phyloP scores from a whole-genome alignment of 2,888 invertebrate species.

The Cheilosia vulpina region DNA sequence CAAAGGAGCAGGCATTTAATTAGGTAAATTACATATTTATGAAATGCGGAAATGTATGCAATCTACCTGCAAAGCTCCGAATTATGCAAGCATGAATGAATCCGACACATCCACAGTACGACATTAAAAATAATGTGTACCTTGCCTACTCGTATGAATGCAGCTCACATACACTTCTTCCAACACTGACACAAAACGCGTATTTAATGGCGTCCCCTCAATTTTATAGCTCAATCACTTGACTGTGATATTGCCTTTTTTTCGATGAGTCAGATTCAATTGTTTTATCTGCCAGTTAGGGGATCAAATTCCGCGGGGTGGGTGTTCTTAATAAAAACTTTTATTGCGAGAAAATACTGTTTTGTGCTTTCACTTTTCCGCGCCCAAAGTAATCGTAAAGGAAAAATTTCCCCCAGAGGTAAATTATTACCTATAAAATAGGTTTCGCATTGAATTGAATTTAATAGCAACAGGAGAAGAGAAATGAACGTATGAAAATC shows the following conservation, averaged over 20 bases:
- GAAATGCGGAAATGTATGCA: slow-evolving; percentile 53
- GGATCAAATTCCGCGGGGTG: slow-evolving; percentile 47
- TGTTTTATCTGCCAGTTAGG: slow-evolving; percentile 64
- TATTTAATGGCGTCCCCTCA: slow-evolving; percentile 40
- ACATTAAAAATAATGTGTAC: slow-evolving; percentile 13
- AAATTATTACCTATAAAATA: slow-evolving; percentile 70
- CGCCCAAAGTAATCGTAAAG: slow-evolving; percentile 53
- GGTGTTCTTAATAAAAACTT: slow-evolving; percentile 34
- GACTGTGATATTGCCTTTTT: slow-evolving; percentile 59
- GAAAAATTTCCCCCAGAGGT: slow-evolving; percentile 50
- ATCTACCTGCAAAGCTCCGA: slow-evolving; percentile 56
- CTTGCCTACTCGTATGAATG: too few relatives aligned
- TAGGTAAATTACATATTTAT: slow-evolving; percentile 64
- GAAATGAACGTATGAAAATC: slow-evolving; percentile 65
- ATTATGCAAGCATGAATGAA: slow-evolving; percentile 34
- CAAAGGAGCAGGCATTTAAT: slow-evolving; percentile 65
- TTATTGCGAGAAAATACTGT: slow-evolving; percentile 58
- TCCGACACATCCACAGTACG: slow-evolving; percentile 17
- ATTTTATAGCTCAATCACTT: slow-evolving; percentile 49
- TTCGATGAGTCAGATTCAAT: slow-evolving; percentile 64
- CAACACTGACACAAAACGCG: neutral
- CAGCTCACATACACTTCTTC: neutral
- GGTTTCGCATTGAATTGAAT: slow-evolving; percentile 67
- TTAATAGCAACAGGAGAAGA: slow-evolving; percentile 57
- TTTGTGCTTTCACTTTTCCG: slow-evolving; percentile 16